Evolutionary conservation across 2,888 invertebrate genomes (phyloP).

Genomic region (Eubasilissa splendida): DNA sequence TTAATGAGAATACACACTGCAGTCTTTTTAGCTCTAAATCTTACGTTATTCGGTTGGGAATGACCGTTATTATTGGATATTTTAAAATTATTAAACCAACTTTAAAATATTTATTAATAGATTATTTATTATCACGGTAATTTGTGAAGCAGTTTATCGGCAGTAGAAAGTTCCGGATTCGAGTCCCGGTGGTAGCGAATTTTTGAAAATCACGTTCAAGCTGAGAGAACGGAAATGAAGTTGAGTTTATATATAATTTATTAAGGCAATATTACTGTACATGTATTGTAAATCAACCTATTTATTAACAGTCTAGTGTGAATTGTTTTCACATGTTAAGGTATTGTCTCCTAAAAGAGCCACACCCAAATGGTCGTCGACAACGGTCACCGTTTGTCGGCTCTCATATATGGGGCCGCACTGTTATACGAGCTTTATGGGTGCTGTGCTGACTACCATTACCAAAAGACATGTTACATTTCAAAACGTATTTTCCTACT

Average conservation of each 20-base stretch:
- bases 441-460: constrained; percentile 11
- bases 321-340: background rate
- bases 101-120: no score
- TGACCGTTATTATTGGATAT: no score
- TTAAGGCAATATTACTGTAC: background rate
- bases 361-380: constrained; percentile 6
- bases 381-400: constrained; percentile 2
- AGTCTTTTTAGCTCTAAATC: no score
- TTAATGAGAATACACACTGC: background rate
- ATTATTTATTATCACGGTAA: no score
- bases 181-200: no score
- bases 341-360: constrained; percentile 23
- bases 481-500: no score
- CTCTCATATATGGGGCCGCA: constrained; percentile 23
- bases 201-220: background rate
- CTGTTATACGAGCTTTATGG: background rate
- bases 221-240: background rate
- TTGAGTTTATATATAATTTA: constrained; percentile 11
- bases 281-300: constrained; percentile 12
- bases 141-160: no score
- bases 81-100: no score
- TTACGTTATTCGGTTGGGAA: no score
- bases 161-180: no score
- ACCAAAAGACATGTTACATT: background rate
- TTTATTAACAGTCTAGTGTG: background rate